Percentiles rank a stretch among this genome's conserved stretches.
phyloP scores from a whole-genome alignment of 2,113 vertebrate species.

The Nycticorax nycticorax region DNA sequence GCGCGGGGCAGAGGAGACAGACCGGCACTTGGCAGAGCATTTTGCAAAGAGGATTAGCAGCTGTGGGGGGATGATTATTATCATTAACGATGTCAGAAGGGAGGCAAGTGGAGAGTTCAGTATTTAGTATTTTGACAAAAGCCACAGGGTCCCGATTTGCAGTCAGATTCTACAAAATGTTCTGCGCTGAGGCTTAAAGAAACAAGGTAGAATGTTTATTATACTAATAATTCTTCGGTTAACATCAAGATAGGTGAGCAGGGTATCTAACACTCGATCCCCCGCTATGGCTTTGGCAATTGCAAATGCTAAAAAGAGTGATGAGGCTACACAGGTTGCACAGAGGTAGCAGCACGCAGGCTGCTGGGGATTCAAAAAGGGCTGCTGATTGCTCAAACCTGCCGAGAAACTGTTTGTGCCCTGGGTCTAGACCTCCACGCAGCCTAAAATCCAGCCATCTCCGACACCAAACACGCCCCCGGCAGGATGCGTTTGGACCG shows the following conservation, averaged over 20 bases:
- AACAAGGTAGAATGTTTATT: neutral
- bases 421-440: neutral
- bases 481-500: neutral
- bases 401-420: neutral
- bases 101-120: neutral
- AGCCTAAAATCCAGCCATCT: neutral
- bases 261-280: neutral
- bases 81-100: conserved; percentile 32
- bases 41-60: conserved; percentile 47
- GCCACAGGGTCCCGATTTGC: conserved; percentile 15
- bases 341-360: neutral
- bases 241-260: neutral
- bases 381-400: neutral
- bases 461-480: neutral
- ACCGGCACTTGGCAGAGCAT: neutral
- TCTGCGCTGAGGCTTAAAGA: neutral
- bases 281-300: neutral
- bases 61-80: conserved; percentile 29
- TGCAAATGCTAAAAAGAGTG: neutral
- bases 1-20: neutral
- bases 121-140: conserved; percentile 34
- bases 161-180: neutral
- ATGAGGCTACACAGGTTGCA: neutral
- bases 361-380: neutral
- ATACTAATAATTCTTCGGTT: neutral